Evolutionary conservation across 2,888 invertebrate genomes (phyloP), one percentile per base, ranked within the genome.

Genomic region (Chymomyza fuscimana): DNA sequence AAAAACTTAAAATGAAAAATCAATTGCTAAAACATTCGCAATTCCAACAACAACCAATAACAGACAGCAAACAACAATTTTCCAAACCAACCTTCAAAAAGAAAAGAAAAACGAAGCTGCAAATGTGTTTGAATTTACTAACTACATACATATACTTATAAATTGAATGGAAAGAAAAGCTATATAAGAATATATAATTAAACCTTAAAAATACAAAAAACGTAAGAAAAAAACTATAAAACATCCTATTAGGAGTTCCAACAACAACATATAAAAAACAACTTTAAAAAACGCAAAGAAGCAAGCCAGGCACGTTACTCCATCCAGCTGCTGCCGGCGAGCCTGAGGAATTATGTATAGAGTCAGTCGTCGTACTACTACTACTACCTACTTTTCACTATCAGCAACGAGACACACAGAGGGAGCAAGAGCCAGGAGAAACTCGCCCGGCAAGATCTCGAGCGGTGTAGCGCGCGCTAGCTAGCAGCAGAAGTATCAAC

Each of bases 111-210:
- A 76, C 60, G 72, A 82, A 84, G 87, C 83, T 83, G 85, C 85
- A 77, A 79, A 82, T 80, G 86, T 86, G 86, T 86, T 86, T 86
- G 83, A 86, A 86, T 86, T 86, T 86, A 86, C 83, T 87, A 87
- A 87, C 82, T 84, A 87, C 82, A 85, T 84, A 87, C 82, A 85
- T 82, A 65, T 54, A 64, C 36, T 36, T 87, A 83, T 81, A 86
- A 86, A 58, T 36, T 36, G 46, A 67, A 62, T 16, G 65, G 70
- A 73, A 77, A 56, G 70, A 67, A 71, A 79, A 66, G 40, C 79
- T 78, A 78, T 78, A 78, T 78, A 78, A 78, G 76, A 78, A 78
- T 78, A 78, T 78, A 78, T 78, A 78, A 78, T 76, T 78, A 78
- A 78, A 64, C 64, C 69, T 69, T 65, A 71, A 67, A 63, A 70